phyloP scores from a whole-genome alignment of 2,888 invertebrate species.

The Metopia argyrocephala region DNA sequence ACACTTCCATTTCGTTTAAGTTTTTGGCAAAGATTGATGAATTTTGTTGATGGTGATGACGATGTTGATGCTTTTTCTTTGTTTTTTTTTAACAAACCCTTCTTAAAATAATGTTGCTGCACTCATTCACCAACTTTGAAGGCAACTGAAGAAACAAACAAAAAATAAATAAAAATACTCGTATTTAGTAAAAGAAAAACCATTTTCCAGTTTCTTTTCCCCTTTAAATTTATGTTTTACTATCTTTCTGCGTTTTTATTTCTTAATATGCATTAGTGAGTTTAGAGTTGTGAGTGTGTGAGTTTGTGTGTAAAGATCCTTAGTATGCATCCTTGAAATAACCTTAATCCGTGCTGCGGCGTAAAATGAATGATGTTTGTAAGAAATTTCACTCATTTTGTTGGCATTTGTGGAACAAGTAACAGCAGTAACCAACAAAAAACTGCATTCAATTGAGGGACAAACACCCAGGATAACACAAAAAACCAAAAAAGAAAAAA shows the following conservation, averaged over 20 bases:
- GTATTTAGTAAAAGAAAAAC: background rate
- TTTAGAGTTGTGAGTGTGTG: constrained; percentile 13
- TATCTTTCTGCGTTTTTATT: background rate
- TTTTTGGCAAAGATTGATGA: constrained; percentile 78
- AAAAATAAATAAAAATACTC: background rate
- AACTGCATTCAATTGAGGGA: constrained; percentile 24
- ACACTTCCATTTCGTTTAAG: constrained; percentile 68
- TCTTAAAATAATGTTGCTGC: constrained; percentile 54
- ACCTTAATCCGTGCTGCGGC: constrained; percentile 75
- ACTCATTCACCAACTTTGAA: constrained; percentile 53
- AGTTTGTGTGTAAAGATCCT: constrained; percentile 43
- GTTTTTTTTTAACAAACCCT: constrained; percentile 43
- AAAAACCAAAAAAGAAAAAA: background rate
- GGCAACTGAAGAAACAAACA: constrained; percentile 12
- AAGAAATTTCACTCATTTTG: constrained; percentile 55
- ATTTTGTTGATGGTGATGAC: constrained; percentile 73
- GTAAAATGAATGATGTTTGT: constrained; percentile 75
- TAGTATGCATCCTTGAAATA: constrained; percentile 74
- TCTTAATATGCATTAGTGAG: background rate
- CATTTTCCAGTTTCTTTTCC: constrained; percentile 39
- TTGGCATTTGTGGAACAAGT: constrained; percentile 51
- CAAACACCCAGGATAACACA: constrained; percentile 4
- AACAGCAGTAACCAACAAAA: constrained; percentile 14
- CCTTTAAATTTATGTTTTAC: constrained; percentile 1
- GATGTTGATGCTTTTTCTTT: constrained; percentile 52